Base-by-base conservation (phyloP, 2,888 invertebrate species). In the Hyppa rectilinea region DNA sequence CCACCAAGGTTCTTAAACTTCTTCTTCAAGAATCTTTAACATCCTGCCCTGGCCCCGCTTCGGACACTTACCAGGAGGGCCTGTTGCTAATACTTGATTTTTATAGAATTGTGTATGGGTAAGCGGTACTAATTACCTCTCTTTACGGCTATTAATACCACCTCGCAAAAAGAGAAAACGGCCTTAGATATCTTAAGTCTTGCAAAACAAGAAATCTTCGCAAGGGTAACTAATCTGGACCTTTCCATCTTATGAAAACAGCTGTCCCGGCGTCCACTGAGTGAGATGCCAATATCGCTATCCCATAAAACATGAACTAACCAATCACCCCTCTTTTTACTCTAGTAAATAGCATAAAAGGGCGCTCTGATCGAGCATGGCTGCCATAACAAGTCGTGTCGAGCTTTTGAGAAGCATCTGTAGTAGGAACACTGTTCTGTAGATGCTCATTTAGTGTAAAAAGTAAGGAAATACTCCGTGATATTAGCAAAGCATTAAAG, bases 391-490 rank as follows among this genome's bases (percentile, higher is more conserved):
- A 29, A 65, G 5, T 12, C 12, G 45, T 64, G 34, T 7, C 3
- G 12, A 65, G 7, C 26, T 64, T 20, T 62, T 6, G 56, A n/a
- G 36, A n/a, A 63, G 43, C 31, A 43, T 26, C 9, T n/a, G 26
- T 34, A 7, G 6, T 10, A 9, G 10, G n/a, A 14, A n/a, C 6
- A 49, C n/a, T 7, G 12, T 26, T 20, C 14, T n/a, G 38, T 38
- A 49, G 14, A 49, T 9, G 20, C 23, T 6, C 23, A 36, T 23
- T 20, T 31, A 38, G 17, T 17, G 4, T 20, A 7, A n/a, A 12
- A 34, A 6, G 7, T 61, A 36, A 36, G 20, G 36, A n/a, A 60
- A 4, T 14, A 43, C 20, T 7, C 6, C n/a, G 17, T 38, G 29
- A 31, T 31, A 52, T 52, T 5, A 34, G 34, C n/a, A 49, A 31